Base-by-base conservation (phyloP, 1,140 invertebrate genomes). In the Drosophila sechellia region DNA sequence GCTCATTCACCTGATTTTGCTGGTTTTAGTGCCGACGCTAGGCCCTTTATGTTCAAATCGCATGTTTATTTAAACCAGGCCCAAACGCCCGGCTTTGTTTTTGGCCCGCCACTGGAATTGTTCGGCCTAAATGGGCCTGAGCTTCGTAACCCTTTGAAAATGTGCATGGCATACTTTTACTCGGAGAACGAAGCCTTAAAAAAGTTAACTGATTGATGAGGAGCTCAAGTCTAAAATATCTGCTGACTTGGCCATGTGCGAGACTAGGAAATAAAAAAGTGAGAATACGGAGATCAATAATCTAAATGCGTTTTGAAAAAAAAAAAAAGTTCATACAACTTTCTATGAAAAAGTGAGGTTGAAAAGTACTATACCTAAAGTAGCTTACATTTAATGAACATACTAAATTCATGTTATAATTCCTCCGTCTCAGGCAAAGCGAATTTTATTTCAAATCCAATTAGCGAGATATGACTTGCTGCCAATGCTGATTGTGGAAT, bases 1-100 rank as follows among this genome's bases (percentile, higher is more conserved):
- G 77, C 79, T 83, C 73, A 80, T 89, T 89, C 84, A 89, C 84
- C 84, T 89, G 84, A 89, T 89, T 89, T 89, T 68, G 49, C 72
- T 52, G 66, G 66, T 66, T 79, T 84, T 71, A 60, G 70, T 71
- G 63, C 54, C 54, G 68, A 52, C 73, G 54, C 72, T 56, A 25
- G 54, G 75, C 57, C 61, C 61, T 27, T 35, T 69, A 52, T 54
- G 49, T 40, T 31, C 35, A 39, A 12, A 49, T 87, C 52, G 61
- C 65, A 87, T 87, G 83, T 87, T 87, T 87, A 87, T 87, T 87
- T 87, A 81, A 87, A 81, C 57, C 79, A 57, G 65, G 53, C 65
- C 65, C 43, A 52, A 45, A n/a, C 25, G 73, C 39, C 58, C 58
- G 46, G 63, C 66, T 54, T 55, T 76, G 50, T 79, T 40, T 56